Evolutionary conservation across 2,113 vertebrate species (phyloP).

Genomic region (Centropristis striata): DNA sequence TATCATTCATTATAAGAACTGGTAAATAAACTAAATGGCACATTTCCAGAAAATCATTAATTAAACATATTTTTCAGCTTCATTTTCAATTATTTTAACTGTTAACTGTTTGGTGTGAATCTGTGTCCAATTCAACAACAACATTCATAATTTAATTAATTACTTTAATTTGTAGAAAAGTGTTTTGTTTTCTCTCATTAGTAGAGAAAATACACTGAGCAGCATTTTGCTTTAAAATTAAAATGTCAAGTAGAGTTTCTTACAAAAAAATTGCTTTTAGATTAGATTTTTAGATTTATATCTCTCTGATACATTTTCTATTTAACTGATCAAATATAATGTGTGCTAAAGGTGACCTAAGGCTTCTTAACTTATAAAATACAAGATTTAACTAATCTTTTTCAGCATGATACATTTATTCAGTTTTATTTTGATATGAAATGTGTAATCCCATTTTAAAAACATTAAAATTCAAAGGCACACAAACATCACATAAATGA

Average conservation of each 20-base stretch:
- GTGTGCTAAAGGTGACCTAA: background rate
- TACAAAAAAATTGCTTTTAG: too few species aligned
- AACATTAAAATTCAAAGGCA: background rate
- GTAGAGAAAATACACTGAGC: background rate
- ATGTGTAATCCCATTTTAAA: background rate
- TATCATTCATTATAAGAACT: too few species aligned
- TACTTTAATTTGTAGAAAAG: too few species aligned
- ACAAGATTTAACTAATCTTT: background rate
- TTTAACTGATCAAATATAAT: background rate
- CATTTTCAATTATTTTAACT: too few species aligned
- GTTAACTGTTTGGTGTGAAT: too few species aligned
- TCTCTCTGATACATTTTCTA: background rate
- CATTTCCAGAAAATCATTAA: too few species aligned
- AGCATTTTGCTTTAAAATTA: background rate
- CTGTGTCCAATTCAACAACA: too few species aligned
- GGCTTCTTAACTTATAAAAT: background rate
- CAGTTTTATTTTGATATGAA: background rate
- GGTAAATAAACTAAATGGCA: too few species aligned
- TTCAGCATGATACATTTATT: background rate
- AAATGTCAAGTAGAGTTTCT: background rate
- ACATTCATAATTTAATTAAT: background rate
- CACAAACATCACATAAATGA: constrained; percentile 5
- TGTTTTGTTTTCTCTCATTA: background rate
- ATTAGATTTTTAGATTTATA: background rate
- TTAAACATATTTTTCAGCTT: too few species aligned